Evolutionary conservation across 2,113 vertebrate species (phyloP).

Genomic region (Brachirus orientalis): DNA sequence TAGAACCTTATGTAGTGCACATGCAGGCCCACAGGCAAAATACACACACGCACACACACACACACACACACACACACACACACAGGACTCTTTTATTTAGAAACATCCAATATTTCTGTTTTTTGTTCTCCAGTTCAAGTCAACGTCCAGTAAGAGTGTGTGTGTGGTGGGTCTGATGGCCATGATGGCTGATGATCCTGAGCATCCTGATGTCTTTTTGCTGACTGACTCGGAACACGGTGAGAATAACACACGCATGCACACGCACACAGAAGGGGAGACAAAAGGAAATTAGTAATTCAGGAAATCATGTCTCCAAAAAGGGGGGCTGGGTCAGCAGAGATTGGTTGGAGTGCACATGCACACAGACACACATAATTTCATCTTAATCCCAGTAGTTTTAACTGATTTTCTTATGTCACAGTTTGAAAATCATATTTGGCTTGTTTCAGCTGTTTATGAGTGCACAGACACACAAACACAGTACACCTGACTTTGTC

Average conservation of each 20-base stretch:
- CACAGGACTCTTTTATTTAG: slow-evolving; percentile 17
- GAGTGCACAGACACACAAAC: background rate
- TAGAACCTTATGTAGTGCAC: slow-evolving; percentile 59
- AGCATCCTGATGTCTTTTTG: slow-evolving; percentile 95
- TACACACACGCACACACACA: slow-evolving; percentile 8
- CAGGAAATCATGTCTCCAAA: background rate
- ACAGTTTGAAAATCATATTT: slow-evolving; percentile 10
- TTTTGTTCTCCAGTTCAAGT: slow-evolving; percentile 89
- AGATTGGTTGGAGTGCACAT: background rate
- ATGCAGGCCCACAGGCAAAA: slow-evolving; percentile 14
- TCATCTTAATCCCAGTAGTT: background rate
- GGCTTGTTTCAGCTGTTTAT: slow-evolving; percentile 13
- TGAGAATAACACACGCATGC: slow-evolving; percentile 66
- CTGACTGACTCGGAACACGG: slow-evolving; percentile 97
- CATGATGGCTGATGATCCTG: slow-evolving; percentile 97
- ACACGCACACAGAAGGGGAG: background rate
- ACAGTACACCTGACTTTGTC: background rate
- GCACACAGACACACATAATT: slow-evolving; percentile 3
- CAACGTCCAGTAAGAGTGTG: slow-evolving; percentile 90
- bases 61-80: slow-evolving; percentile 21
- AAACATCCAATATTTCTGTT: slow-evolving; percentile 9
- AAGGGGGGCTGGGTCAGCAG: background rate
- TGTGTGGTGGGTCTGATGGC: slow-evolving; percentile 96
- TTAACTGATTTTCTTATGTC: background rate
- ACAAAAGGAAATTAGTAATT: background rate